Base-by-base conservation (phyloP, 2,888 invertebrate genomes). In the Saturnia pavonia region DNA sequence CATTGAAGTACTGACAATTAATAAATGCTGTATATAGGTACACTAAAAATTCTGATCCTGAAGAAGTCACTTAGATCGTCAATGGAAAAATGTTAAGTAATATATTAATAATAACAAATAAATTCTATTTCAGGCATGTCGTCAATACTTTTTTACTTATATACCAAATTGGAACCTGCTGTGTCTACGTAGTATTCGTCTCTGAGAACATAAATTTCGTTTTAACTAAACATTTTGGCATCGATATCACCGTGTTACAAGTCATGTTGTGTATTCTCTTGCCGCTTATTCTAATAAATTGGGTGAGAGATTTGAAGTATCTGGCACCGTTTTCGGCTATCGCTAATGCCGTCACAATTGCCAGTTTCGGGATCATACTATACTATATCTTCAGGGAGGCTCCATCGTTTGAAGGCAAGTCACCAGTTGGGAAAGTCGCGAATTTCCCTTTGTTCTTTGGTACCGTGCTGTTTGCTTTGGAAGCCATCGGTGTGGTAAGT, bases 101-200 rank as follows among this genome's bases (percentile, higher is more conserved):
- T 12, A 43, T 22, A 22, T 1, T 9, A 54, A 54, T 54, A 40
- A 34, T 14, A 45, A 63, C n/a, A 34, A 19, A 1, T 42, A 40
- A 6, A 19, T 40, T 75, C 74, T 78, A 72, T 88, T 85, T 86
- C 92, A 97, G 97, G 71, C 95, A 96, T 76, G 88, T 96, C 11
- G 96, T 96, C 40, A 97, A 97, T 84, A 90, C 93, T 0, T 97
- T 97, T 82, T 93, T 97, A 4, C 86, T 99, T 75, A 94, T 98
- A 70, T 99, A 99, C 81, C 99, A 99, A 90, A 94, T 99, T 80
- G 99, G 99, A 67, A 98, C 98, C 68, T 99, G 99, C 88, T 99
- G 99, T 88, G 99, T 99, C 1, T 99, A 99, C 89, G 97, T 98
- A 34, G 97, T 99, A 0, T 99, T 99, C 88, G 97, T 99, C 67